Base-by-base conservation (phyloP, 2,113 vertebrate genomes). In the Prionailurus viverrinus region DNA sequence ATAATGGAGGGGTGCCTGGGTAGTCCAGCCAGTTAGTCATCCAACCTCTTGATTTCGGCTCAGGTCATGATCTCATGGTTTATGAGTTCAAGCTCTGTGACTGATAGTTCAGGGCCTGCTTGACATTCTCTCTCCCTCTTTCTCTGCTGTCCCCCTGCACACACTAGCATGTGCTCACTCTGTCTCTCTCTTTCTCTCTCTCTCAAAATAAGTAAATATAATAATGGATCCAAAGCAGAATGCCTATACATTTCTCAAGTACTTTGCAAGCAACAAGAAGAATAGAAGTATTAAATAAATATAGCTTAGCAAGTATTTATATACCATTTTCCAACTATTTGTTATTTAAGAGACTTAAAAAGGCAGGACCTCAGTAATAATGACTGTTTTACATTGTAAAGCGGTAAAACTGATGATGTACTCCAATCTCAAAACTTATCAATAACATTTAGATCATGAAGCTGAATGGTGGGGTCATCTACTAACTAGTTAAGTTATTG, bases 231-330 rank as follows among this genome's bases (percentile, higher is more conserved):
- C 61, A 71, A 92, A 65, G 23, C 19, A 39, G 13, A 94, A 58
- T 74, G 27, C 23, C 41, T 92, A 78, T 39, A 10, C 92, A 71
- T 84, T 89, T 92, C 61, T 84, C 12, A 93, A 84, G 53, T 91
- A 68, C 2, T 86, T 6, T 82, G 5, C 19, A 69, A 97, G 41
- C 14, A 69, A 45, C 36, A n/a, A 79, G 45, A 93, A 61, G 21
- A 86, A n/a, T 63, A 92, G 11, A 36, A 1, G 25, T 89, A 33
- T 84, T 81, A 76, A 63, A 63, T 15, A 89, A 58, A 71, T 48
- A 55, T 69, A 79, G 61, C 51, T 88, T 94, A 82, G 25, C 36
- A 76, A 91, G 25, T 68, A 51, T 61, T 95, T 71, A 41, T 39
- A 71, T 84, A 45, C 15, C 25, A 36, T 45, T 89, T 55, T 73